A percentile compares a stretch with the other conserved stretches of the same genome.
These are phyloP conservation scores for Morus bassanus DNA, from an alignment of 2,797 vertebrate species.

Conservation along the genomic window DNA sequence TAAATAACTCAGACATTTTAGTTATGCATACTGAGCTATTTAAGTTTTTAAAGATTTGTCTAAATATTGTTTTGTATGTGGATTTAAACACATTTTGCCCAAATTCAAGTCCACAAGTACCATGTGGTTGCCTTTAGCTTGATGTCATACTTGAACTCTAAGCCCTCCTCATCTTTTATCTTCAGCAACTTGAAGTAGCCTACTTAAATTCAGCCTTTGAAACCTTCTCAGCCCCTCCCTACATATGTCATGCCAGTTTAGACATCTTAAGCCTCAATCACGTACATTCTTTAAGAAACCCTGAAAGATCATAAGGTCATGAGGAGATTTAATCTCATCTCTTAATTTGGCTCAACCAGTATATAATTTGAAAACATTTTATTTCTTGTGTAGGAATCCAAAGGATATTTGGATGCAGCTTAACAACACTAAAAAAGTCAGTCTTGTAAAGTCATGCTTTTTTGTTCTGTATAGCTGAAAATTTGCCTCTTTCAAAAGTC, in stretches of 20 bases:
- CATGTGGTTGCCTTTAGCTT: slow-evolving; percentile 27
- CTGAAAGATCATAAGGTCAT: background rate
- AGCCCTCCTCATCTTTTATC: slow-evolving; percentile 10
- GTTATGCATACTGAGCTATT: background rate
- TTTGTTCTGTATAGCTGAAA: background rate
- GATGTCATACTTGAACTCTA: slow-evolving; percentile 27
- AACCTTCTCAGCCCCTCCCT: background rate
- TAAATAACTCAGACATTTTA: background rate
- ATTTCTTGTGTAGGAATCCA: background rate
- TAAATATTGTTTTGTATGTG: background rate
- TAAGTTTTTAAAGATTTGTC: background rate
- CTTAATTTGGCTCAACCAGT: background rate
- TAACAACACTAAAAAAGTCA: background rate
- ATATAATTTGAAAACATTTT: background rate
- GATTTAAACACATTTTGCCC: background rate
- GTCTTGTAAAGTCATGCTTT: background rate
- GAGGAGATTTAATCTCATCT: background rate
- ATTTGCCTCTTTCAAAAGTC: background rate
- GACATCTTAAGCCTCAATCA: background rate
- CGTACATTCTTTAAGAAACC: background rate
- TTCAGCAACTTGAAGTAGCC: slow-evolving; percentile 12
- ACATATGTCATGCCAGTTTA: background rate
- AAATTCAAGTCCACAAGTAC: background rate
- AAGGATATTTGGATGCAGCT: background rate
- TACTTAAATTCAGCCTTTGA: slow-evolving; percentile 30